A percentile compares a stretch with the other conserved stretches of the same genome.
Evolutionary conservation across 1,140 invertebrate genomes (phyloP).

Genomic region (Zelostemma sp.): DNA sequence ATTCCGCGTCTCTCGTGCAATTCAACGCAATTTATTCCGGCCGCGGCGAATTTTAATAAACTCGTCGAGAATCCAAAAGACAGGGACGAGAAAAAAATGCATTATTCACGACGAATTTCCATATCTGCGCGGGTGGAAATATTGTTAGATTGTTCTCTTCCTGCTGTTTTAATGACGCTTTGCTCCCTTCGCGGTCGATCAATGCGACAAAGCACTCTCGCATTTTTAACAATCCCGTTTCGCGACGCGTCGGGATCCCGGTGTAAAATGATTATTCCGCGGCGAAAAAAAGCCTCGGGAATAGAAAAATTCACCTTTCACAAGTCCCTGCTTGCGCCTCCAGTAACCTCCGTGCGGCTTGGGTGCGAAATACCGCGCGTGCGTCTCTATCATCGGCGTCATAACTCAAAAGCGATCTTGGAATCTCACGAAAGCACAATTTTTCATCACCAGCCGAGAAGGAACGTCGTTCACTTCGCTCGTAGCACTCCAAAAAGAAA

Average conservation of each 20-base stretch:
- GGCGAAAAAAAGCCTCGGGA: too few species aligned
- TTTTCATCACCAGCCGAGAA: too few species aligned
- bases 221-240: conserved; percentile 38
- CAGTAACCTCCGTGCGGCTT: too few species aligned
- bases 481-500: too few species aligned
- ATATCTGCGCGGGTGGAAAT: conserved; percentile 62
- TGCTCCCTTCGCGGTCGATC: conserved; percentile 63
- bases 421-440: too few species aligned
- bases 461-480: too few species aligned
- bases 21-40: background rate
- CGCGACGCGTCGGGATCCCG: background rate
- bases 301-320: too few species aligned
- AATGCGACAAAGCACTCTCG: conserved; percentile 56
- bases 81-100: conserved; percentile 51
- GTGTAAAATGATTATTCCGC: too few species aligned
- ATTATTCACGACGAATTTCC: conserved; percentile 68
- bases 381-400: too few species aligned
- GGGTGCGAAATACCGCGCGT: too few species aligned
- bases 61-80: conserved; percentile 42
- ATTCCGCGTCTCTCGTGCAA: background rate
- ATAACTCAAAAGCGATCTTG: too few species aligned
- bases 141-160: conserved; percentile 67
- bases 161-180: conserved; percentile 63
- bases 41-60: conserved; percentile 20
- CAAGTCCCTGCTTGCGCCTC: too few species aligned